Conservation (phyloP, 2,888 invertebrate species). For the Allacma fusca region DNA sequence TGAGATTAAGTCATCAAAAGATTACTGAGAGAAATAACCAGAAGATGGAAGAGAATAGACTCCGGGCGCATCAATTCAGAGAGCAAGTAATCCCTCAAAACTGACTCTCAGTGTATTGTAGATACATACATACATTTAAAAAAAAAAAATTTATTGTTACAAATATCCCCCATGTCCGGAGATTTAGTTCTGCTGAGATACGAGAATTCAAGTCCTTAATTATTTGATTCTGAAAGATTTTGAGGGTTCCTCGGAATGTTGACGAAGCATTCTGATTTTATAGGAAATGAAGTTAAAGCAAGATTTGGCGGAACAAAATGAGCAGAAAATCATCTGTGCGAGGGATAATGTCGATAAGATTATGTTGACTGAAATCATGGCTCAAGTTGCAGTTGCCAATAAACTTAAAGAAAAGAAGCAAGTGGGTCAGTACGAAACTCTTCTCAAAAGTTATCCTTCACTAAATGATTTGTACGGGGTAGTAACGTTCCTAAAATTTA, state of each 20-base stretch:
- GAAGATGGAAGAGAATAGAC: conserved; percentile 24
- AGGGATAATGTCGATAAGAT: conserved; percentile 34
- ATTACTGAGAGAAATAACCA: conserved; percentile 10
- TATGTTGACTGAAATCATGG: conserved; percentile 19
- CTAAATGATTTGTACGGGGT: background rate
- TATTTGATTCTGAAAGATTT: too few relatives aligned
- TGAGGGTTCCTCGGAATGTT: too few relatives aligned
- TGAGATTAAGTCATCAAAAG: background rate
- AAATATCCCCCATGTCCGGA: too few relatives aligned
- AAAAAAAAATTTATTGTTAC: too few relatives aligned
- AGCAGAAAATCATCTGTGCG: background rate
- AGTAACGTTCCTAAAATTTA: background rate
- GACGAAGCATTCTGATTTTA: background rate
- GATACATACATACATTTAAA: background rate
- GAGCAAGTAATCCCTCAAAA: conserved; percentile 19
- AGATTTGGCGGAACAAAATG: conserved; percentile 2
- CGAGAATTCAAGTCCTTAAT: too few relatives aligned
- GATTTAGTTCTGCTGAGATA: too few relatives aligned
- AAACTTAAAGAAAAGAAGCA: conserved; percentile 23
- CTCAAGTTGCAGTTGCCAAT: conserved; percentile 7
- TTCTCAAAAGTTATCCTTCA: background rate
- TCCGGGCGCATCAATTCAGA: conserved; percentile 21
- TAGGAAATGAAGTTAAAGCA: conserved; percentile 27
- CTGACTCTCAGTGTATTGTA: background rate
- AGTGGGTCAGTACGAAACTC: conserved; percentile 20